Percentiles rank a stretch among this genome's conserved stretches.
phyloP scores from a whole-genome alignment of 2,888 invertebrate species.

The Sclerodermus sp. region DNA sequence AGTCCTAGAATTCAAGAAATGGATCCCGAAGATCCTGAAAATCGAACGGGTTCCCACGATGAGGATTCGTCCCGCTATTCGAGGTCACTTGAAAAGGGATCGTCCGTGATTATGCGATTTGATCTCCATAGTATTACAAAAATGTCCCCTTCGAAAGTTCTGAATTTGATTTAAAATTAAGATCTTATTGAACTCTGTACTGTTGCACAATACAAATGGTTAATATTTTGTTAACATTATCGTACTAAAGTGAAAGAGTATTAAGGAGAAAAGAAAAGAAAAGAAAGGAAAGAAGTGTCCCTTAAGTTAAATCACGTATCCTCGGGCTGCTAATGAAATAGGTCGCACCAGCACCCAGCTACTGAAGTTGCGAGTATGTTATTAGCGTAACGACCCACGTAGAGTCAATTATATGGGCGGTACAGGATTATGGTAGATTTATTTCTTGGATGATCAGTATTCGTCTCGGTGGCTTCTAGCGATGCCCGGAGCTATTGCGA shows the following conservation, averaged over 20 bases:
- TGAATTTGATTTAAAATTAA: too few relatives aligned
- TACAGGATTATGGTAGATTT: conserved; percentile 20
- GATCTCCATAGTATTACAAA: too few relatives aligned
- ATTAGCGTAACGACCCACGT: conserved; percentile 26
- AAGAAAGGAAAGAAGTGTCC: background rate
- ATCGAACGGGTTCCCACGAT: conserved; percentile 43
- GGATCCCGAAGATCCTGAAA: conserved; percentile 12
- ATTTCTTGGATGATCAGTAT: conserved; percentile 4
- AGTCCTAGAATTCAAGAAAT: conserved; percentile 23
- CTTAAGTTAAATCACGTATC: conserved; percentile 10
- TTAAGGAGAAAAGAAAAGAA: background rate
- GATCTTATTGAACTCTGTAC: too few relatives aligned
- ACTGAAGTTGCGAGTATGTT: conserved; percentile 24
- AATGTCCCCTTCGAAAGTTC: too few relatives aligned
- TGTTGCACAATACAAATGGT: too few relatives aligned
- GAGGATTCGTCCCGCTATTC: conserved; percentile 7
- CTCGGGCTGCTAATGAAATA: conserved; percentile 21
- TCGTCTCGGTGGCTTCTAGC: background rate
- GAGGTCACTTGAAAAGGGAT: conserved; percentile 5
- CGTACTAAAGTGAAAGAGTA: too few relatives aligned
- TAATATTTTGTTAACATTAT: too few relatives aligned
- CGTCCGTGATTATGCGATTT: background rate
- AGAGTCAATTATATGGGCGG: conserved; percentile 31
- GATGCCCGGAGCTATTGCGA: conserved; percentile 4
- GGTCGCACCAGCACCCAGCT: conserved; percentile 30